Conservation (phyloP, 2,888 invertebrate species). For the Leptogaster cylindrica region DNA sequence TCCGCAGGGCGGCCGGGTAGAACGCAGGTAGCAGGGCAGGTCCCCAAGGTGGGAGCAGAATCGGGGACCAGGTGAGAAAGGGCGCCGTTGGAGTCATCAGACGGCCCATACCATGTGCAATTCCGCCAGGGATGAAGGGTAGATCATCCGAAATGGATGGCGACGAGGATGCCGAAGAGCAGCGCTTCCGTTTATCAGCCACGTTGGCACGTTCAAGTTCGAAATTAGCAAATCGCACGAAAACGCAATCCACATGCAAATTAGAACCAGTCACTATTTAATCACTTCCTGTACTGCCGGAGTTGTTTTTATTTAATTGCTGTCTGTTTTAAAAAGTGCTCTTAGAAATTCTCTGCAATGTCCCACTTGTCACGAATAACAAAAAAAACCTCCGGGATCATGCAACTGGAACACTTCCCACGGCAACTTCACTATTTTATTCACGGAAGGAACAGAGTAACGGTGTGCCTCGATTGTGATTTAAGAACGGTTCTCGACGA, state of each 20-base stretch:
- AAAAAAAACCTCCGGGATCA: too few relatives aligned
- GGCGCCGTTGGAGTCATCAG: conserved; percentile 67
- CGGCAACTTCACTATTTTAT: not conserved
- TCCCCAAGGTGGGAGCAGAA: conserved; percentile 77
- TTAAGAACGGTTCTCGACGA: conserved; percentile 51
- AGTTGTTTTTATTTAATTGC: too few relatives aligned
- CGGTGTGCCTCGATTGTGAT: conserved; percentile 29
- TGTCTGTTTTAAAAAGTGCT: too few relatives aligned
- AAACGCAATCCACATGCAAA: not conserved
- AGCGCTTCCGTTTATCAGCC: conserved; percentile 61
- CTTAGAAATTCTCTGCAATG: too few relatives aligned
- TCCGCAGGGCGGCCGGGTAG: conserved; percentile 74
- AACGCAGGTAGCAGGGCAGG: conserved; percentile 74
- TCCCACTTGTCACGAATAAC: too few relatives aligned
- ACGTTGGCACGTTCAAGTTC: conserved; percentile 53
- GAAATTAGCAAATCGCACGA: not conserved
- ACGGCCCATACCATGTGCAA: conserved; percentile 57
- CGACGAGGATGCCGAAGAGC: conserved; percentile 58
- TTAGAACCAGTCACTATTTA: too few relatives aligned
- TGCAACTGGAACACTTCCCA: conserved; percentile 6
- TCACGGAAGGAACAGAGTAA: conserved; percentile 14
- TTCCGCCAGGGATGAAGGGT: conserved; percentile 46
- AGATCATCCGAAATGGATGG: conserved; percentile 48
- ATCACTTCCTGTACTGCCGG: too few relatives aligned
- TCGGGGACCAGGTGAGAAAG: conserved; percentile 77